Percentiles rank a stretch among this genome's conserved stretches.
Evolutionary conservation across 2,113 vertebrate genomes (phyloP).

Genomic region (Neodontobutis hainanensis): DNA sequence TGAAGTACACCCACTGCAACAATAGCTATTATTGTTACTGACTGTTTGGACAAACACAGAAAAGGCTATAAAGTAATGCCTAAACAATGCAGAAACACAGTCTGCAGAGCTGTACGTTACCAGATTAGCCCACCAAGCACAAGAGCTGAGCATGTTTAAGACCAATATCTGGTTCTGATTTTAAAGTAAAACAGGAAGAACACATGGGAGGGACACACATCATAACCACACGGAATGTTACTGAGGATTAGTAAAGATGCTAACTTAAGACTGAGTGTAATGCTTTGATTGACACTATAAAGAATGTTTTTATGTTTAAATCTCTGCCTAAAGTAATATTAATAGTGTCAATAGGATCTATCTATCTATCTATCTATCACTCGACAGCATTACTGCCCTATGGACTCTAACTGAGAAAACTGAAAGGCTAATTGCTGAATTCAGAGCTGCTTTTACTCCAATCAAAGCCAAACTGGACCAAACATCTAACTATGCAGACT

Average conservation of each 20-base stretch:
- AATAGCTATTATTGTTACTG: constrained; percentile 66
- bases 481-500: no score
- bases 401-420: no score
- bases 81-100: constrained; percentile 23
- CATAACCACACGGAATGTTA: neutral
- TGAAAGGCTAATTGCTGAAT: no score
- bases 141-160: constrained; percentile 13
- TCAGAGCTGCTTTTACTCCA: no score
- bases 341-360: no score
- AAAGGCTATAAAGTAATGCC: constrained; percentile 52
- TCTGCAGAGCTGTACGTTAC: neutral
- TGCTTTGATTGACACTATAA: no score
- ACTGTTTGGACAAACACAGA: constrained; percentile 40
- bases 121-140: constrained; percentile 32
- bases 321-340: no score
- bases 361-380: no score
- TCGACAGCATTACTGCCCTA: no score
- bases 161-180: constrained; percentile 1
- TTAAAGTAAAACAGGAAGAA: constrained; percentile 1
- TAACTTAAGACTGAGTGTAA: no score
- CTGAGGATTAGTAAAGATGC: neutral
- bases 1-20: constrained; percentile 55
- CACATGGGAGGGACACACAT: neutral
- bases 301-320: no score
- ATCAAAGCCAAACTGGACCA: no score